Percentiles rank a stretch among this genome's conserved stretches.
These are phyloP conservation scores for Stichopus horrens DNA, from an alignment of 53 echinoderm and acorn worm genomes.

Conservation along the genomic window DNA sequence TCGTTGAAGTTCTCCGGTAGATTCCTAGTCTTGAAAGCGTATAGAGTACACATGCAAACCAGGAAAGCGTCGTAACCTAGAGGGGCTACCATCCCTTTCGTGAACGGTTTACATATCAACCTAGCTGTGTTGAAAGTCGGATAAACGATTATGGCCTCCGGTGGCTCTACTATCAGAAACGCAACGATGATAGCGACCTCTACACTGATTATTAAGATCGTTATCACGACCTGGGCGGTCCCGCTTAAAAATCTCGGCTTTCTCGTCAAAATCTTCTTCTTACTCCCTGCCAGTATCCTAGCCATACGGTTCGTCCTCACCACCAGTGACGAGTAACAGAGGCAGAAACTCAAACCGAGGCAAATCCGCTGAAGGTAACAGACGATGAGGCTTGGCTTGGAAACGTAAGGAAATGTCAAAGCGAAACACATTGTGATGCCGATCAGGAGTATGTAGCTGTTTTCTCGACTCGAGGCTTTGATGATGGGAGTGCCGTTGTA, in stretches of 20 bases:
- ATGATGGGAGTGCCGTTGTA: constrained; percentile 87
- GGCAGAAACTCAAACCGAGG: constrained; percentile 84
- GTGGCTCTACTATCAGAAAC: constrained; percentile 73
- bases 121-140: constrained; percentile 63
- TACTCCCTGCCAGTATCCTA: constrained; percentile 86
- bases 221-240: constrained; percentile 98
- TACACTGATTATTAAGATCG: constrained; percentile 68
- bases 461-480: constrained; percentile 97
- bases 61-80: constrained; percentile 84
- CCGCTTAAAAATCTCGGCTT: constrained; percentile 86
- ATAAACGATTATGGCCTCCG: constrained; percentile 67
- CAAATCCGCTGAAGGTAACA: constrained; percentile 82
- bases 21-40: constrained; percentile 96
- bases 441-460: constrained; percentile 83
- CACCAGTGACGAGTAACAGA: constrained; percentile 87
- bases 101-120: constrained; percentile 41
- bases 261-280: constrained; percentile 94
- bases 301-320: constrained; percentile 95
- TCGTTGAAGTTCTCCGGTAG: constrained; percentile 99
- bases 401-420: constrained; percentile 79
- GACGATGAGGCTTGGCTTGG: constrained; percentile 68
- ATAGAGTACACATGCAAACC: constrained; percentile 86
- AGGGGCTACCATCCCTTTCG: constrained; percentile 68
- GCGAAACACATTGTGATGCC: constrained; percentile 85
- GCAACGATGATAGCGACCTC: constrained; percentile 72